These are phyloP conservation scores for Erynnis tages DNA, from an alignment of 2,888 invertebrate species.

Conservation along the genomic window DNA sequence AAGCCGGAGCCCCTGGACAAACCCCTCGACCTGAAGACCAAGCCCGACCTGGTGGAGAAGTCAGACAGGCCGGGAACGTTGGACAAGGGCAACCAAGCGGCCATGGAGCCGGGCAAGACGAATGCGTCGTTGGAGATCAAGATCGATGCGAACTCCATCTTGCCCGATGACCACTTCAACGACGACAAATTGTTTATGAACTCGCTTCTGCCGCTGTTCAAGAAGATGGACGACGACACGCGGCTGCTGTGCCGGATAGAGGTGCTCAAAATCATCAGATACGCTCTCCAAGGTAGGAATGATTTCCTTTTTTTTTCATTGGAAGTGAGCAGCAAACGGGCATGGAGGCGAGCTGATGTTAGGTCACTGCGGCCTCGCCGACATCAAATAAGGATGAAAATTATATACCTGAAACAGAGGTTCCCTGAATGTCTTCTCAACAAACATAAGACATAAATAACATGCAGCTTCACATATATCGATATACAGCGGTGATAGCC, in stretches of 20 bases:
- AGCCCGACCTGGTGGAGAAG: constrained; percentile 47
- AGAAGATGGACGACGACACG: constrained; percentile 73
- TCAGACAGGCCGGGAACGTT: constrained; percentile 51
- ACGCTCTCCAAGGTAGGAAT: constrained; percentile 50
- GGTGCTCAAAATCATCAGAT: constrained; percentile 65
- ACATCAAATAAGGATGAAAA: no score
- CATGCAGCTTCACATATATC: no score
- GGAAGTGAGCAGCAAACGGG: no score
- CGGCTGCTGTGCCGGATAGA: constrained; percentile 67
- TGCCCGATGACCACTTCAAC: constrained; percentile 71
- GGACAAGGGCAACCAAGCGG: constrained; percentile 60
- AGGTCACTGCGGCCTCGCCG: no score
- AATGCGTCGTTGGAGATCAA: constrained; percentile 58
- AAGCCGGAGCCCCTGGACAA: constrained; percentile 58
- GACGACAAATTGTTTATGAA: constrained; percentile 74
- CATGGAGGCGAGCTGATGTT: no score
- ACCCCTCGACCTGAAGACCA: constrained; percentile 63
- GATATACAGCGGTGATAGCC: no score
- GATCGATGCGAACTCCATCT: constrained; percentile 66
- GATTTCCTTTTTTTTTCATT: no score
- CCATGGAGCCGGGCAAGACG: constrained; percentile 44
- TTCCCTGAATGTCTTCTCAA: no score
- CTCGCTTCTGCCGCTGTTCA: constrained; percentile 66
- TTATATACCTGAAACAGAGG: no score
- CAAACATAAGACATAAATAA: no score